phyloP scores from a whole-genome alignment of 2,113 vertebrate species.

The Corydoras sp. region DNA sequence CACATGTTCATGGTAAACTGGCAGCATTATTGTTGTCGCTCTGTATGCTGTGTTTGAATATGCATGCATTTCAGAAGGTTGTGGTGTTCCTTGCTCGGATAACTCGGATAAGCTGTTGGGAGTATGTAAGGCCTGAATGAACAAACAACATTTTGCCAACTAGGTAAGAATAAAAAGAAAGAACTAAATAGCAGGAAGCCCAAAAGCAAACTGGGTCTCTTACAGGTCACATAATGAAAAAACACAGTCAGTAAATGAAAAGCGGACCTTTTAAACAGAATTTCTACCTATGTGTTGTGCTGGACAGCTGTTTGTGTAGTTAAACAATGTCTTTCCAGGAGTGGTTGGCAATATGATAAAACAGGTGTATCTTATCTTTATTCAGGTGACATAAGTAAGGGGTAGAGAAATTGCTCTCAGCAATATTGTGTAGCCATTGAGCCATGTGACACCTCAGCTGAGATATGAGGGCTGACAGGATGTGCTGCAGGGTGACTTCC shows the following conservation, averaged over 20 bases:
- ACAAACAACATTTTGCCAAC: background rate
- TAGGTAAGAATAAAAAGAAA: background rate
- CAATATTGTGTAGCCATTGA: constrained; percentile 10
- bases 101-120: constrained; percentile 4
- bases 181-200: background rate
- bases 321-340: constrained; percentile 19
- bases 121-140: constrained; percentile 1
- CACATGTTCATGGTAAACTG: background rate
- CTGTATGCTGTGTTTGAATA: constrained; percentile 1
- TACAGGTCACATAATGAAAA: constrained; percentile 10
- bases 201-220: background rate
- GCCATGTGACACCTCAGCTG: constrained; percentile 49
- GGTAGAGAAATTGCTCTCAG: constrained; percentile 24
- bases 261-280: constrained; percentile 26
- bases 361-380: constrained; percentile 31
- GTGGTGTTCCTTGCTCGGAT: background rate
- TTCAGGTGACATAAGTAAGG: constrained; percentile 42
- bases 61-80: background rate
- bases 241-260: constrained; percentile 11
- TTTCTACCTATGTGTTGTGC: background rate
- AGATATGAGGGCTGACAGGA: constrained; percentile 62
- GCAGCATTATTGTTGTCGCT: constrained; percentile 2
- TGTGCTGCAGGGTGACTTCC: constrained; percentile 42
- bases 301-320: constrained; percentile 13
- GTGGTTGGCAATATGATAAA: constrained; percentile 30